Percentiles rank a stretch among this genome's conserved stretches.
These are phyloP conservation scores for Lates calcarifer DNA, from an alignment of 2,113 vertebrate species.

Conservation along the genomic window DNA sequence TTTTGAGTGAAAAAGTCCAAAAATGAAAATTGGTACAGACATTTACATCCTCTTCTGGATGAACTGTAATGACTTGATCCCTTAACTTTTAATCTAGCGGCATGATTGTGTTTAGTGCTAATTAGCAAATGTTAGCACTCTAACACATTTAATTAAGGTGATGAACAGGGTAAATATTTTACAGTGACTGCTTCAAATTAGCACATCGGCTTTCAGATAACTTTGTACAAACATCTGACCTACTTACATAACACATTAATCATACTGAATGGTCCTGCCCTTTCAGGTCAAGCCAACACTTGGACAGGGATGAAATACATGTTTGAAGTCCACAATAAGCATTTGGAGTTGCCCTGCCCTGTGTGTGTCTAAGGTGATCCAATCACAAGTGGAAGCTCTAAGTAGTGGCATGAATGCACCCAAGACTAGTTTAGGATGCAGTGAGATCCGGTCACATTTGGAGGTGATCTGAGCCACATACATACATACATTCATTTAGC, in stretches of 20 bases:
- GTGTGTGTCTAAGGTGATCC: too few species aligned
- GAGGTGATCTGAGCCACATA: too few species aligned
- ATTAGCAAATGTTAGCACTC: neutral
- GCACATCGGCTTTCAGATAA: neutral
- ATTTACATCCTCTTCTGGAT: too few species aligned
- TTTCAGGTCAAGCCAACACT: neutral
- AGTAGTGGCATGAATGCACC: too few species aligned
- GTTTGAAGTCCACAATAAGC: too few species aligned
- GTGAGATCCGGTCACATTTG: too few species aligned
- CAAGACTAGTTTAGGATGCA: too few species aligned
- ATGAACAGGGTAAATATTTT: neutral
- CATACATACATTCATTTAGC: too few species aligned
- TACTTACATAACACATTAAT: neutral
- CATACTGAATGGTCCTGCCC: neutral
- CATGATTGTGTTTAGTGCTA: neutral
- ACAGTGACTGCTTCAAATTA: neutral
- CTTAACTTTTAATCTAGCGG: neutral
- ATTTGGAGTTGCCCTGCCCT: neutral
- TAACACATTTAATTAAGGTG: neutral
- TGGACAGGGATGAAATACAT: neutral
- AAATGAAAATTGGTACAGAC: too few species aligned
- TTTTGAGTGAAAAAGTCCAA: too few species aligned
- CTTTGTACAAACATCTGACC: conserved; percentile 20
- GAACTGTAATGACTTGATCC: too few species aligned
- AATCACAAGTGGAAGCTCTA: too few species aligned